Evolutionary conservation across 1,140 invertebrate genomes (phyloP).

Genomic region (Artemia franciscana): DNA sequence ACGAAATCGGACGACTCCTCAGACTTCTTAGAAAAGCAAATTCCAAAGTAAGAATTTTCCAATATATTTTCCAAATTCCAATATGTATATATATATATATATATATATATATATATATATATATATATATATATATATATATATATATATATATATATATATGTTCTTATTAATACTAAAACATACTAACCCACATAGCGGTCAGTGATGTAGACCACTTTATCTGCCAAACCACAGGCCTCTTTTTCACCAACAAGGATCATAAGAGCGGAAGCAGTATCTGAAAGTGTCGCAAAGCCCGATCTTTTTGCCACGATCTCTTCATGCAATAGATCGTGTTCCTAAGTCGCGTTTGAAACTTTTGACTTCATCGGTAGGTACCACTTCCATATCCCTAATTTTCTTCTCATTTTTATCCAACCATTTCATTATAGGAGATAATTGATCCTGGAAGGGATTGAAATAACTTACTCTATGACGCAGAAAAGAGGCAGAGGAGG

Average conservation of each 20-base stretch:
- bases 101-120: no score
- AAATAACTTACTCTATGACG: no score
- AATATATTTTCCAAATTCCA: no score
- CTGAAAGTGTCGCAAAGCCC: conserved; percentile 62
- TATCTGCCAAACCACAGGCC: conserved; percentile 55
- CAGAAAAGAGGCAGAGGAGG: no score
- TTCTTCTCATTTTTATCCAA: conserved; percentile 66
- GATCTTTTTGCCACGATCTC: conserved; percentile 65
- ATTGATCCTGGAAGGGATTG: conserved; percentile 59
- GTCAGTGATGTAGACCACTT: conserved; percentile 59
- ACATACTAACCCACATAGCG: conserved; percentile 18
- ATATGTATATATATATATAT: no score
- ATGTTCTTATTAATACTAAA: no score
- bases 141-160: no score
- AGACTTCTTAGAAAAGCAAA: no score
- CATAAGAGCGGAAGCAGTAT: conserved; percentile 66
- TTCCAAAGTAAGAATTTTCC: no score
- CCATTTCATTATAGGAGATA: conserved; percentile 72
- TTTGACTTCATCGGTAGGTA: conserved; percentile 80
- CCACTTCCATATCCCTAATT: conserved; percentile 63
- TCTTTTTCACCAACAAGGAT: conserved; percentile 77
- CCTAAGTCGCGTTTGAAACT: conserved; percentile 64
- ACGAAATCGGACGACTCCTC: no score
- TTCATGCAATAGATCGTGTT: conserved; percentile 60
- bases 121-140: no score